A percentile compares a stretch with the other conserved stretches of the same genome.
These are phyloP conservation scores for Alethe castanea DNA, from an alignment of 2,113 vertebrate species.

Conservation along the genomic window DNA sequence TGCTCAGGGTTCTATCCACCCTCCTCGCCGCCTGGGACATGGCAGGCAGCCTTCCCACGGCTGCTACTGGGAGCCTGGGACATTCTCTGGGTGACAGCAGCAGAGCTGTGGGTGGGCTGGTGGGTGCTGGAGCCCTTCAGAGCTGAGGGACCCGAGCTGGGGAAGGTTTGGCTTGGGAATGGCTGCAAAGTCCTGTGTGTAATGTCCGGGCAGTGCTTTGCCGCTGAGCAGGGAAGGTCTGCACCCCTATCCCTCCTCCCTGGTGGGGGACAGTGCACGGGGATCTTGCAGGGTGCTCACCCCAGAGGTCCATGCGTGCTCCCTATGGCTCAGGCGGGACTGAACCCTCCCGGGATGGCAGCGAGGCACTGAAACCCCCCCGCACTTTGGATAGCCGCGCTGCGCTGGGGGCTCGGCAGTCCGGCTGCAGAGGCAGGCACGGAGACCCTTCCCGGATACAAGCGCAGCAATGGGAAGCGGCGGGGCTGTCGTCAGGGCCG, in stretches of 20 bases:
- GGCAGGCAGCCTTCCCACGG: neutral
- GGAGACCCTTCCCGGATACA: neutral
- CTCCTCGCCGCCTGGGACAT: neutral
- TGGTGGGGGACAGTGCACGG: fast-evolving
- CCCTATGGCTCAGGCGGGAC: fast-evolving
- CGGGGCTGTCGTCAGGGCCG: neutral
- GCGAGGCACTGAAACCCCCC: neutral
- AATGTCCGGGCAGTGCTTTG: neutral
- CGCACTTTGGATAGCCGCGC: neutral
- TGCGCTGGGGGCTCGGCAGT: fast-evolving
- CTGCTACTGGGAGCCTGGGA: neutral
- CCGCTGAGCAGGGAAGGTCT: neutral
- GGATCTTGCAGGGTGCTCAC: neutral
- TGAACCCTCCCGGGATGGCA: neutral
- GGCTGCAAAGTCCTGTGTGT: neutral
- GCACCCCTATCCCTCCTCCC: neutral
- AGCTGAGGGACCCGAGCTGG: neutral
- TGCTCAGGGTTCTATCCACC: neutral
- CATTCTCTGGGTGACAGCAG: neutral
- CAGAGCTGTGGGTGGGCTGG: neutral
- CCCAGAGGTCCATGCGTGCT: neutral
- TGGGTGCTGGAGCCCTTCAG: neutral
- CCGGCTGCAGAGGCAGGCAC: fast-evolving
- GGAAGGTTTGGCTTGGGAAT: neutral
- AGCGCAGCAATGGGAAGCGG: neutral